phyloP scores from a whole-genome alignment of 2,797 vertebrate genomes.

The Percopsis omiscomaycus region DNA sequence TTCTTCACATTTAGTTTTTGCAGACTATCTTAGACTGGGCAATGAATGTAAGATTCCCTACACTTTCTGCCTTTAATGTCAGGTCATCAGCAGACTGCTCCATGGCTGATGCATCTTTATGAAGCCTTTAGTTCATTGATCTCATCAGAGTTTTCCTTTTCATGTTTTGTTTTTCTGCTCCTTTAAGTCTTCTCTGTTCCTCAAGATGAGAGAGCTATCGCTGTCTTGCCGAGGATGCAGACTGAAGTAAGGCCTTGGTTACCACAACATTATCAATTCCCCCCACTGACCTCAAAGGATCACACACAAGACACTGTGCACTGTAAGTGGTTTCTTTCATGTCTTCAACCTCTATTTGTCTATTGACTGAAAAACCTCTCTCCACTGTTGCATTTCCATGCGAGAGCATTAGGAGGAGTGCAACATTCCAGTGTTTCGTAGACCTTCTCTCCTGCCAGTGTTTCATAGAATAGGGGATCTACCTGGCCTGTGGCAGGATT shows the following conservation, averaged over 20 bases:
- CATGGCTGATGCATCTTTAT: conserved; percentile 1
- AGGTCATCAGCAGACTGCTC: conserved; percentile 4
- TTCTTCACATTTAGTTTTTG: too few species aligned
- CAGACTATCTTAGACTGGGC: too few species aligned
- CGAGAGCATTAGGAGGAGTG: background rate
- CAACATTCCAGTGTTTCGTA: background rate
- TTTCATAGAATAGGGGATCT: too few species aligned
- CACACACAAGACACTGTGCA: conserved; percentile 1
- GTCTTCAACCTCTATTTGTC: background rate
- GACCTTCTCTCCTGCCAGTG: conserved; percentile 1
- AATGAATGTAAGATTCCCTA: too few species aligned
- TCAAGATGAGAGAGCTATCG: conserved; percentile 1
- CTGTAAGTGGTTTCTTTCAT: background rate
- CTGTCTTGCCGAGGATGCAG: conserved; percentile 2
- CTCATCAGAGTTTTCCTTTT: conserved; percentile 5
- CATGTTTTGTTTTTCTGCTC: conserved; percentile 7
- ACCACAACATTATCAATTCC: too few species aligned
- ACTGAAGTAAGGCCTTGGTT: too few species aligned
- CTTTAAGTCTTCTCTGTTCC: conserved; percentile 8
- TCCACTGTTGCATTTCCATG: background rate
- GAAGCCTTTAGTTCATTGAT: conserved; percentile 7
- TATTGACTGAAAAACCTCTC: background rate
- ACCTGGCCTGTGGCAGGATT: background rate
- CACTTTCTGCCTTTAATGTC: background rate
- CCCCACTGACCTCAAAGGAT: background rate